These are phyloP conservation scores for Hystrix brachyura DNA, from an alignment of 2,113 vertebrate genomes.

Conservation along the genomic window DNA sequence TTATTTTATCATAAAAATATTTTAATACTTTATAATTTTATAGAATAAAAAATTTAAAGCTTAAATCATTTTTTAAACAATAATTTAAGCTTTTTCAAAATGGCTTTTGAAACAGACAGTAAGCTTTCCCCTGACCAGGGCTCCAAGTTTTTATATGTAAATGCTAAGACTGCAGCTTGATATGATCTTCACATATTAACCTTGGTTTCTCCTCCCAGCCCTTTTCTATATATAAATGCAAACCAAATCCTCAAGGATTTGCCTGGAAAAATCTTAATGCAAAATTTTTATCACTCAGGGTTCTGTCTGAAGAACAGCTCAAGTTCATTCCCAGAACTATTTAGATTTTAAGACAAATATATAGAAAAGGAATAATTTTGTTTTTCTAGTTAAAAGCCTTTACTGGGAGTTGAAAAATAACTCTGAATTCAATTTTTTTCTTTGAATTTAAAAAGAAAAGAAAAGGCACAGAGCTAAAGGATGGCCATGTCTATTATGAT, in stretches of 20 bases:
- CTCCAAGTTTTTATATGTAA: neutral
- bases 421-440: neutral
- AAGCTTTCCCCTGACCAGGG: neutral
- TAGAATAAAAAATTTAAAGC: neutral
- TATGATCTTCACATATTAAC: conserved; percentile 1
- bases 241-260: neutral
- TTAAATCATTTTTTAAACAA: neutral
- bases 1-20: conserved; percentile 22
- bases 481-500: neutral
- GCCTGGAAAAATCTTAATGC: neutral
- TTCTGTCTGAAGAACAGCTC: conserved; percentile 8
- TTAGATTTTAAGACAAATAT: conserved; percentile 28
- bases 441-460: neutral
- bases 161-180: neutral
- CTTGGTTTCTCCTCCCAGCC: neutral
- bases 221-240: conserved; percentile 36
- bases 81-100: neutral
- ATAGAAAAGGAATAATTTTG: neutral
- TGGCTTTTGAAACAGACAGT: neutral
- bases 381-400: conserved; percentile 17
- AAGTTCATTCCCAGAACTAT: conserved; percentile 1
- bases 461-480: neutral
- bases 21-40: conserved; percentile 39
- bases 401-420: conserved; percentile 19
- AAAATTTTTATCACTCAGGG: conserved; percentile 3